Conservation (phyloP, 2,113 vertebrate species). For the Setophaga kirtlandii region DNA sequence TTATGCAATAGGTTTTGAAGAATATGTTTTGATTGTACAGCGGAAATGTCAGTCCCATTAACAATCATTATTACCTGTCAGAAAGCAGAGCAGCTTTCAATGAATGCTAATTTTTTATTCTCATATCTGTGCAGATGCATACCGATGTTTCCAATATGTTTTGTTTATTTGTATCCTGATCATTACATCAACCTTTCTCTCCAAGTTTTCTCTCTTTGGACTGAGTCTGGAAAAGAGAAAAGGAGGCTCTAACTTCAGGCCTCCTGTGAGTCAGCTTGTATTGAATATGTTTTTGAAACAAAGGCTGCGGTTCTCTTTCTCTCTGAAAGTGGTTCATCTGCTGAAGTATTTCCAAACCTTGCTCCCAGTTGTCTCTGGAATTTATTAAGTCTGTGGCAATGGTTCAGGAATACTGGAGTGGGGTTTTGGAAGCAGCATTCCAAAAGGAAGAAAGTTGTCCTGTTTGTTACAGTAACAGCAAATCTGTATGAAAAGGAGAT, state of each 20-base stretch:
- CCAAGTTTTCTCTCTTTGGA: neutral
- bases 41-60: constrained; percentile 78
- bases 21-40: constrained; percentile 59
- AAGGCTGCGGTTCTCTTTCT: neutral
- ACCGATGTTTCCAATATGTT: neutral
- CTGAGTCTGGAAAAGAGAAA: neutral
- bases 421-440: neutral
- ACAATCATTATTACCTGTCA: constrained; percentile 68
- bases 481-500: neutral
- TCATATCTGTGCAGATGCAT: neutral
- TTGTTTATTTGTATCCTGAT: neutral
- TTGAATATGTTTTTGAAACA: neutral
- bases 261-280: neutral
- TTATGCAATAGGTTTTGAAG: constrained; percentile 64
- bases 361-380: neutral
- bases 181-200: neutral
- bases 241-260: neutral
- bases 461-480: neutral
- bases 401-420: neutral
- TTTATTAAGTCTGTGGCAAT: neutral
- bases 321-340: neutral
- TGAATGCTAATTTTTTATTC: constrained; percentile 58
- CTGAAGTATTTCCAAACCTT: neutral
- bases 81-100: constrained; percentile 25
- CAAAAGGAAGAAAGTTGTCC: neutral